Percentiles rank a stretch among this genome's conserved stretches.
Conservation (phyloP, 64 coral and sea anemone genomes). For the Actinia equina region DNA sequence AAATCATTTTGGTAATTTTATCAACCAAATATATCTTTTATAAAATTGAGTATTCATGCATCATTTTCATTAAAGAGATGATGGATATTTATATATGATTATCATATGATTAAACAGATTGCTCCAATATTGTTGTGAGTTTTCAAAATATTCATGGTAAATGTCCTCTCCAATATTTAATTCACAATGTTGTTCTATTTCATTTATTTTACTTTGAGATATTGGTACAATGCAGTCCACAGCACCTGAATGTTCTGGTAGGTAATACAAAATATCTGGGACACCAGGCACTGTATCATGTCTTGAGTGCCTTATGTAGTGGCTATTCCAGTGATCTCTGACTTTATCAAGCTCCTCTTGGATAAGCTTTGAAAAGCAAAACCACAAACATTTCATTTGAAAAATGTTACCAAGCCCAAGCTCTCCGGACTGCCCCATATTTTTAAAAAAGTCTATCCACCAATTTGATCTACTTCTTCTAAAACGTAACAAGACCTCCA, state of each 20-base stretch:
- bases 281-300: constrained; percentile 8
- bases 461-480: neutral
- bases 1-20: too few species aligned
- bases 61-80: too few species aligned
- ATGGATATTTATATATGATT: too few species aligned
- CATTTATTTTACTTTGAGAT: neutral
- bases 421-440: too few species aligned
- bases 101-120: too few species aligned
- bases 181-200: constrained; percentile 32
- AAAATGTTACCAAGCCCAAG: neutral
- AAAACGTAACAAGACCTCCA: neutral
- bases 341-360: constrained; percentile 21
- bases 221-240: neutral
- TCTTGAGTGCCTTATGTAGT: constrained; percentile 14
- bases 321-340: neutral
- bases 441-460: constrained; percentile 11
- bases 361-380: neutral
- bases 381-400: constrained; percentile 20
- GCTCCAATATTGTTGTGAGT: too few species aligned
- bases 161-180: constrained; percentile 8
- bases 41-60: too few species aligned
- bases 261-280: constrained; percentile 1
- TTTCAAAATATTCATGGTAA: constrained; percentile 20
- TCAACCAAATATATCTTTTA: too few species aligned
- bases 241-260: neutral